Conservation (phyloP, 2,113 vertebrate species). For the Misgurnus mizolepis region DNA sequence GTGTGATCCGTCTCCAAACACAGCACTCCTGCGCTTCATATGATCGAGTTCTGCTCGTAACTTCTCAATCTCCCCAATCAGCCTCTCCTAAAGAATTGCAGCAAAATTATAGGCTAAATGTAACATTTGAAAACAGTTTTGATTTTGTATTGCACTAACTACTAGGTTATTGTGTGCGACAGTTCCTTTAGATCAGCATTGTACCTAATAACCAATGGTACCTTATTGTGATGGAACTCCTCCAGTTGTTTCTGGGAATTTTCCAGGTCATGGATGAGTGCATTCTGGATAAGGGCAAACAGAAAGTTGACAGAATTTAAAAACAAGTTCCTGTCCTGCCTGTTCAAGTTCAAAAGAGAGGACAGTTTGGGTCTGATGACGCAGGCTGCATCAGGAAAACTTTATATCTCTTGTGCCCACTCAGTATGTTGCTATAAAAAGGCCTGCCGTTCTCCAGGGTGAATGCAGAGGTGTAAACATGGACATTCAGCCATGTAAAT, state of each 20-base stretch:
- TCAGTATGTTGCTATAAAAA: neutral
- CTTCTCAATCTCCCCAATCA: conserved; percentile 95
- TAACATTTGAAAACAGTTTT: too few species aligned
- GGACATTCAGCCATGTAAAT: neutral
- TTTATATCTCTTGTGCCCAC: neutral
- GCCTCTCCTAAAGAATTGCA: conserved; percentile 77
- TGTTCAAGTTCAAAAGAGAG: neutral
- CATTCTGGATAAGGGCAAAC: conserved; percentile 76
- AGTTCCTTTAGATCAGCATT: neutral
- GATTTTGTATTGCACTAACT: too few species aligned
- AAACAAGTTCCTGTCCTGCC: neutral
- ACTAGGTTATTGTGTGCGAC: too few species aligned
- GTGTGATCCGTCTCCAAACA: conserved; percentile 83
- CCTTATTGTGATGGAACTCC: conserved; percentile 91
- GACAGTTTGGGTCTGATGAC: neutral
- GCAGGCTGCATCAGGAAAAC: neutral
- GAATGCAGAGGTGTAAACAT: neutral
- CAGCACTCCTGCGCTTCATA: conserved; percentile 87
- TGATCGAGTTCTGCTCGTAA: conserved; percentile 92
- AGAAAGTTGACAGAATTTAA: neutral
- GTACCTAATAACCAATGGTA: conserved; percentile 58
- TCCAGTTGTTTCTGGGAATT: conserved; percentile 93
- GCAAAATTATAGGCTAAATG: neutral
- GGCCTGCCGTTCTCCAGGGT: neutral
- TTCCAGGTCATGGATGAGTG: conserved; percentile 91